Evolutionary conservation across 2,888 invertebrate genomes (phyloP).

Genomic region (Lumbricus terrestris): DNA sequence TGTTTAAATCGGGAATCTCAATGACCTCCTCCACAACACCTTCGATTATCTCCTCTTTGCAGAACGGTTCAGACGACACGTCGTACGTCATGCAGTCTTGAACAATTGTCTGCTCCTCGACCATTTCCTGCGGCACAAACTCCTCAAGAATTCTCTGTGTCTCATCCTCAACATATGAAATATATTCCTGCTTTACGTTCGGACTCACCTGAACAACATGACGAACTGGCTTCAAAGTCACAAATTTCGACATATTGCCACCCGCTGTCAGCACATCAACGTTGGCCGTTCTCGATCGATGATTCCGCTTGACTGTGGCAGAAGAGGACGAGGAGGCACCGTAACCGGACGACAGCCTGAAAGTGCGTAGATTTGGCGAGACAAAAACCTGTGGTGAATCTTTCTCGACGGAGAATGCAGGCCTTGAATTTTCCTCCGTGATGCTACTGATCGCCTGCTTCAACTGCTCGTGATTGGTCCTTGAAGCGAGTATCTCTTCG

Average conservation of each 20-base stretch:
- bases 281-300: not conserved
- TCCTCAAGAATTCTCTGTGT: not conserved
- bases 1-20: not conserved
- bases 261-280: not conserved
- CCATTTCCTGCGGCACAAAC: not conserved
- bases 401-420: not conserved
- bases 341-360: not conserved
- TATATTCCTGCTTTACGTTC: not conserved
- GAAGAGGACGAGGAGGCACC: not conserved
- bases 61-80: not conserved
- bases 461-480: not conserved
- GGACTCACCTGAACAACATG: conserved; percentile 4
- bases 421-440: not conserved
- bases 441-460: not conserved
- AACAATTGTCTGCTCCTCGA: not conserved
- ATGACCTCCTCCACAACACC: not conserved
- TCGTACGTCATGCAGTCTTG: conserved; percentile 17
- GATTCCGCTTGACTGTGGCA: not conserved
- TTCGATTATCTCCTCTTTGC: conserved; percentile 15
- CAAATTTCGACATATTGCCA: conserved; percentile 8
- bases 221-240: not conserved
- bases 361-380: not conserved
- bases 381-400: not conserved
- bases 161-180: not conserved
- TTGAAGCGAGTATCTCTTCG: not conserved